Evolutionary conservation across 2,113 vertebrate genomes (phyloP).

Genomic region (Odontesthes bonariensis): DNA sequence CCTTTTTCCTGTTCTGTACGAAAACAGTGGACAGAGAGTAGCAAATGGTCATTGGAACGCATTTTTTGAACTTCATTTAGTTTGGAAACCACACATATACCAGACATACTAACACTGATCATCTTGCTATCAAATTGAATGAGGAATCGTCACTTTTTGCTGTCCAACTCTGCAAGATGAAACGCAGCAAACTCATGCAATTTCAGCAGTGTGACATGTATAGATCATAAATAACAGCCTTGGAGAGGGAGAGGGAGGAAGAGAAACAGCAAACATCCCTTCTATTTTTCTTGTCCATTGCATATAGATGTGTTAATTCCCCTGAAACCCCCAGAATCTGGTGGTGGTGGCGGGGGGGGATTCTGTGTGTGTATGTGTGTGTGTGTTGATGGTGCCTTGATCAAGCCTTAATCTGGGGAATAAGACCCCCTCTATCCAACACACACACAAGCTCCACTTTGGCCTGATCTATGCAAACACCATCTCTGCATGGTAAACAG

Average conservation of each 20-base stretch:
- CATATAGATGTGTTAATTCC: slow-evolving; percentile 44
- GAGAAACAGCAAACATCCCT: slow-evolving; percentile 46
- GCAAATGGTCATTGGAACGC: too few relatives aligned
- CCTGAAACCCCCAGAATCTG: slow-evolving; percentile 40
- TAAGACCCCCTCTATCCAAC: slow-evolving; percentile 34
- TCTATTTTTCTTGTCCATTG: slow-evolving; percentile 68
- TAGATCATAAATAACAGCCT: slow-evolving; percentile 28
- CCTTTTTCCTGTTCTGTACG: too few relatives aligned
- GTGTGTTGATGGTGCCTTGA: slow-evolving; percentile 62
- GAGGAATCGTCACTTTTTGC: too few relatives aligned
- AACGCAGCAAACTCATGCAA: too few relatives aligned
- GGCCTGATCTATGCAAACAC: slow-evolving; percentile 74
- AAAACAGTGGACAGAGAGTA: too few relatives aligned
- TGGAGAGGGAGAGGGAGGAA: not conserved
- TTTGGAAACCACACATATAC: too few relatives aligned
- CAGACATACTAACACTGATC: too few relatives aligned
- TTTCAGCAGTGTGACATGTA: not conserved
- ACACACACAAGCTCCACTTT: slow-evolving; percentile 59
- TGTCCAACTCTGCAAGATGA: too few relatives aligned
- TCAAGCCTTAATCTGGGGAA: slow-evolving; percentile 69
- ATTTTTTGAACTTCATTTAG: too few relatives aligned
- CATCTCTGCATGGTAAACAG: slow-evolving; percentile 75
- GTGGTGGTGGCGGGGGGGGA: slow-evolving; percentile 22
- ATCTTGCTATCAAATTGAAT: too few relatives aligned
- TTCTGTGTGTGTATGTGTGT: slow-evolving; percentile 15